A percentile compares a stretch with the other conserved stretches of the same genome.
Evolutionary conservation across 2,113 vertebrate genomes (phyloP).

Genomic region (Nesogale talazaci): DNA sequence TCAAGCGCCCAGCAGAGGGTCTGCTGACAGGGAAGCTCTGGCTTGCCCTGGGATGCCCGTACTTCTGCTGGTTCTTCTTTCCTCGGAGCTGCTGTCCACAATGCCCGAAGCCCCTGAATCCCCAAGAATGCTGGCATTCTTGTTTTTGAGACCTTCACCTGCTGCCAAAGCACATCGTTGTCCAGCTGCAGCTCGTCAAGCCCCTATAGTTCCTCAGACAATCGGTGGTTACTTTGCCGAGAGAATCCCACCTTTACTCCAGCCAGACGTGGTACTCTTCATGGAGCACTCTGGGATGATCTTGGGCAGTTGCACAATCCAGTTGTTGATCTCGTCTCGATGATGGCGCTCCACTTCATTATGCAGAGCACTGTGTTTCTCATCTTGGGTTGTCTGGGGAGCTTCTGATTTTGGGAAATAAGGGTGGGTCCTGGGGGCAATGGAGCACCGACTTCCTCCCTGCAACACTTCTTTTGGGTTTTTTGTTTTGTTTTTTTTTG

Average conservation of each 20-base stretch:
- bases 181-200: conserved; percentile 93
- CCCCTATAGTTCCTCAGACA: conserved; percentile 91
- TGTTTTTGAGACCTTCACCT: conserved; percentile 96
- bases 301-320: conserved; percentile 98
- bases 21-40: not conserved
- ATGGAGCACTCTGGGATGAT: conserved; percentile 96
- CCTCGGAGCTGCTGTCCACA: conserved; percentile 31
- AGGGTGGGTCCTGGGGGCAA: conserved; percentile 93
- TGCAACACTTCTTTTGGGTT: too few relatives aligned
- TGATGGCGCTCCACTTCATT: conserved; percentile 96
- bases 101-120: not conserved
- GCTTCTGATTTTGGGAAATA: conserved; percentile 94
- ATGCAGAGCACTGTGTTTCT: conserved; percentile 95
- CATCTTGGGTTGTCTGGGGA: conserved; percentile 93
- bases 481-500: too few relatives aligned
- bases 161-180: conserved; percentile 94
- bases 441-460: conserved; percentile 92
- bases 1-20: conserved; percentile 38
- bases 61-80: conserved; percentile 26
- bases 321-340: conserved; percentile 97
- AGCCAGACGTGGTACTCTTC: conserved; percentile 95
- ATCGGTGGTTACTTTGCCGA: conserved; percentile 92
- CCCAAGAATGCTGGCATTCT: conserved; percentile 89
- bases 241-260: conserved; percentile 98
- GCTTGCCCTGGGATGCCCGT: not conserved